A percentile compares a stretch with the other conserved stretches of the same genome.
Evolutionary conservation across 2,113 vertebrate species (phyloP).

Genomic region (Pluvianellus socialis): DNA sequence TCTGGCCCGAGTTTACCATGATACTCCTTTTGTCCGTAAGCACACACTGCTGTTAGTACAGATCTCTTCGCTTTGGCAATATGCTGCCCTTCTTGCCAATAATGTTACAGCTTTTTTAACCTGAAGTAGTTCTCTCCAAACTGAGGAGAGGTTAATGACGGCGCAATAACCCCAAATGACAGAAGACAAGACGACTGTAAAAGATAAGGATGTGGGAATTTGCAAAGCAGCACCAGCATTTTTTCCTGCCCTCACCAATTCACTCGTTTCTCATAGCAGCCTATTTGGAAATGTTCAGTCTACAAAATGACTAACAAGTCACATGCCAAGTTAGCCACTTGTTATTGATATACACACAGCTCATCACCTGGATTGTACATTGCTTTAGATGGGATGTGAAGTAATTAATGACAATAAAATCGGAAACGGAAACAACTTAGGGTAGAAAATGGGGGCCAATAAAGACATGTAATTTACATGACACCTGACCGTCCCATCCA

Average conservation of each 20-base stretch:
- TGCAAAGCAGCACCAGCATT: neutral
- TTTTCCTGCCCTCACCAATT: neutral
- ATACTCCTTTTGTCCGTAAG: neutral
- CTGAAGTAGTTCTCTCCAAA: neutral
- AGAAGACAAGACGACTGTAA: neutral
- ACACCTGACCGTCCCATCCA: rapidly evolving
- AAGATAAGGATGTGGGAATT: neutral
- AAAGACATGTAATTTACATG: neutral
- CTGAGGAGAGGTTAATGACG: neutral
- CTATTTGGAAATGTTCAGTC: neutral
- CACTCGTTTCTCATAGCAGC: neutral
- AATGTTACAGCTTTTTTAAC: neutral
- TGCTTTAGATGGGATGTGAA: neutral
- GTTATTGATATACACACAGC: rapidly evolving
- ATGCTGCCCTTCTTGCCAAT: neutral
- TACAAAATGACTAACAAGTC: neutral
- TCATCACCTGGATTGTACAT: neutral
- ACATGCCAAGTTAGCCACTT: neutral
- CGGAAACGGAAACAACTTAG: neutral
- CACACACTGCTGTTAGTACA: neutral
- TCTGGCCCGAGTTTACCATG: neutral
- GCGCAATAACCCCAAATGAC: neutral
- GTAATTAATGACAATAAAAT: neutral
- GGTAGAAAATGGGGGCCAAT: neutral
- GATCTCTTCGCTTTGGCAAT: neutral